Evolutionary conservation across 1,140 invertebrate species (phyloP), one percentile per base, ranked within the genome.

Genomic region (Rhyacophila brunnea): DNA sequence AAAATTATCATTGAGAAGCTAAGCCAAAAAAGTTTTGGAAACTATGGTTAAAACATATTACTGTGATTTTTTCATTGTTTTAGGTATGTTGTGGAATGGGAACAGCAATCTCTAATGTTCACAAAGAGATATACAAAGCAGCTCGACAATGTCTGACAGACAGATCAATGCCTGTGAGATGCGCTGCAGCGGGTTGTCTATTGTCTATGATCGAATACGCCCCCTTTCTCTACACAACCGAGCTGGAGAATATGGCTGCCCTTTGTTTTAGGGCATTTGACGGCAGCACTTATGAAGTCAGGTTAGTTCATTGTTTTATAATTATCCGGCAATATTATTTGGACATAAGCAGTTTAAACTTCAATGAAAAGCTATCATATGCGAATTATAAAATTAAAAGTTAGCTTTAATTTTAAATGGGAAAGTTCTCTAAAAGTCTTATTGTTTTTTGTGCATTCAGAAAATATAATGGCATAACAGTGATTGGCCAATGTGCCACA

Each of bases 91-190:
- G 84, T 51, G 94, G 95, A 9, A 91, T 98, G 84, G 94, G 93
- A 35, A 87, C 83, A 17, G 94, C 92, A 34, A 91, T 93, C 40
- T 83, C 83, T 43, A 90, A 89, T 70, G 86, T 92, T 13, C 92
- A 96, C 71, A 96, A 94, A 77, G 92, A 95, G 70, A 91, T 97
- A 65, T 95, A 95, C 71, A 95, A 95, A 81, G 87, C 90, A 51
- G 85, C 89, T 28, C 84, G 89, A 70, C 85, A 89, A 68, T 94
- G 90, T 69, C 77, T 96, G 35, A 89, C 90, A 35, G 95, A 98
- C 73, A 78, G 95, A 51, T 89, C 92, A 0, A 93, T 96, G 91
- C 84, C 89, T 60, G 95, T 97, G 2, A 81, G 94, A 60, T 89
- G 88, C 71, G 91, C 93, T 43, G 91, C 93, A 36, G 89, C 92